Evolutionary conservation across 2,888 invertebrate genomes (phyloP).

Genomic region (Aleiodes alternator): DNA sequence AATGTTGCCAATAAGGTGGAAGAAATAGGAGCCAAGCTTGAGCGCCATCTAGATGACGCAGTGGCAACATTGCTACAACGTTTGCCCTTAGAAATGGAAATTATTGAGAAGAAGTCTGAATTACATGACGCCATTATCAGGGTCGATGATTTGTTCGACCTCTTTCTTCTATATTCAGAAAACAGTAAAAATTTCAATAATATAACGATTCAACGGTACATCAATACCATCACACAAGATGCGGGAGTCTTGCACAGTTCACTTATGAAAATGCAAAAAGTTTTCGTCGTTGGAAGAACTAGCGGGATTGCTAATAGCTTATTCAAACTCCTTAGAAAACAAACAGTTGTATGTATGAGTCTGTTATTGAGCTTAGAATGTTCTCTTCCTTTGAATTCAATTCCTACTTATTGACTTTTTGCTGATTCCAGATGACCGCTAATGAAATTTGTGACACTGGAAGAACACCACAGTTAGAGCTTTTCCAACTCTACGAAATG

Average conservation of each 20-base stretch:
- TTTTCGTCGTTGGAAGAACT: neutral
- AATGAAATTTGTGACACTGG: slow-evolving; percentile 1
- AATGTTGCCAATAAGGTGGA: slow-evolving; percentile 38
- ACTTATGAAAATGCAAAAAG: neutral
- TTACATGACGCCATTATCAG: neutral
- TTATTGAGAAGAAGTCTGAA: slow-evolving; percentile 34
- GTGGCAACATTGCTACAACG: neutral
- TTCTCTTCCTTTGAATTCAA: neutral
- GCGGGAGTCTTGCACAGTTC: neutral
- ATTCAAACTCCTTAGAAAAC: neutral
- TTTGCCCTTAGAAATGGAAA: slow-evolving; percentile 21
- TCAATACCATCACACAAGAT: neutral
- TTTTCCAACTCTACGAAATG: neutral
- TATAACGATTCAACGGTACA: neutral
- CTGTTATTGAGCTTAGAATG: neutral
- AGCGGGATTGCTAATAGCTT: neutral
- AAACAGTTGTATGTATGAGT: neutral
- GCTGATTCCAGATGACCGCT: neutral
- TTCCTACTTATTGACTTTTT: neutral
- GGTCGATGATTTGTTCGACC: neutral
- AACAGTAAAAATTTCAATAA: neutral
- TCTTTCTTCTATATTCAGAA: neutral
- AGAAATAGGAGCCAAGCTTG: slow-evolving; percentile 19
- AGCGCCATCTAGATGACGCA: slow-evolving; percentile 13
- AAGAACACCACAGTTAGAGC: neutral